Evolutionary conservation across 2,888 invertebrate species (phyloP), one percentile per base, ranked within the genome.

Genomic region (Drosophila maculinotata): DNA sequence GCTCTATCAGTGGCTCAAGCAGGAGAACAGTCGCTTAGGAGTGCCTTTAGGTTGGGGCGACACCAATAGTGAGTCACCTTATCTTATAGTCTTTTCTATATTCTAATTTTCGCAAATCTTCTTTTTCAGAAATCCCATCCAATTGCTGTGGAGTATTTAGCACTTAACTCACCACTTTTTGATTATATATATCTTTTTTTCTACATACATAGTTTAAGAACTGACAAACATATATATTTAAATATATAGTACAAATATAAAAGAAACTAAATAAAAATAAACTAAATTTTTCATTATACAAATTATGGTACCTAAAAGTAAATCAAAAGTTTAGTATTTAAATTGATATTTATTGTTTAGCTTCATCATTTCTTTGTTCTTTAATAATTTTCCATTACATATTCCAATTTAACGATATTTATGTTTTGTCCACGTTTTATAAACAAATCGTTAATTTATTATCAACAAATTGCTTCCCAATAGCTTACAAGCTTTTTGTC

Each of bases 1-100:
- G 0, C 91, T 97, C 4, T 92, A 93, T 67, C 93, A 94, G 33
- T 97, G 96, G 96, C 92, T 97, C 4, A 92, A 93, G 65, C 91
- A 93, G 2, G 95, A 96, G 90, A 97, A 96, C 90, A 93, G 93
- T 65, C 93, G 94, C 45, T 94, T 94, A 4, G 93, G 93, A 1
- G 94, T 93, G 30, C 92, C 92, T 63, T 92, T 95, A 28, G 95
- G 95, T 57, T 95, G 95, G 95, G 92, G 92, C 5, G 54, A 63
- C 3, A 88, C 91, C 1, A 69, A 90, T n/a, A 91, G 91, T 91
- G 53, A 88, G 89, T 84, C 5, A 0, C 7, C 0, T 5, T 7
- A 6, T 53, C 14, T 0, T 8, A 14, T 4, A 33, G 1, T 20
- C 6, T 17, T 8, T 5, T 20, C 1, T 4, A 41, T 26, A 15